These are phyloP conservation scores for Serripes groenlandicus DNA, from an alignment of 2,888 invertebrate species.

Conservation along the genomic window DNA sequence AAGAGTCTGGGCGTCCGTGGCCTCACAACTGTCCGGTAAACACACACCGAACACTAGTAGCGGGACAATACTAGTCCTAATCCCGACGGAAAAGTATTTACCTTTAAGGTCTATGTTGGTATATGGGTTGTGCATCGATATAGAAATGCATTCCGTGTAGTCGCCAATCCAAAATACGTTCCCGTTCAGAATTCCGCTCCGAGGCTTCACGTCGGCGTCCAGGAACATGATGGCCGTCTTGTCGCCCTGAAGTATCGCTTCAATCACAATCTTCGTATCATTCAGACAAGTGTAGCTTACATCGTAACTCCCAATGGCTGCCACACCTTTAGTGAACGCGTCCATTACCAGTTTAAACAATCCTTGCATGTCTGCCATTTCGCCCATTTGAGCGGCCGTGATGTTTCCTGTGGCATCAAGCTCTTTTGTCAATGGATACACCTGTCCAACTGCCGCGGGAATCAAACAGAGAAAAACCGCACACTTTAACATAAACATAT, in stretches of 20 bases:
- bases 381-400: background rate
- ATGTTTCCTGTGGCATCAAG: background rate
- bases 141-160: conserved; percentile 42
- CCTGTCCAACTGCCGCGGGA: background rate
- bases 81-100: conserved; percentile 37
- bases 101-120: conserved; percentile 33
- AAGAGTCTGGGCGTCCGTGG: conserved; percentile 19
- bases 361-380: background rate
- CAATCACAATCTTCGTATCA: conserved; percentile 38
- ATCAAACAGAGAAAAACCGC: too few species aligned
- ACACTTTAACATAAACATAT: too few species aligned
- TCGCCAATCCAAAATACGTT: conserved; percentile 43
- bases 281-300: conserved; percentile 33
- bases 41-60: conserved; percentile 38
- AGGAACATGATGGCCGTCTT: conserved; percentile 31
- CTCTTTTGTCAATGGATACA: background rate
- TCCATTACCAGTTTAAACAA: background rate
- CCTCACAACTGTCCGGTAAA: conserved; percentile 49
- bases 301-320: background rate
- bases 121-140: conserved; percentile 15
- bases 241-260: conserved; percentile 4
- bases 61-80: background rate
- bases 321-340: background rate
- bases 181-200: conserved; percentile 42
- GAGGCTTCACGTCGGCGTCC: conserved; percentile 43